These are phyloP conservation scores for Diarsia dahlii DNA, from an alignment of 2,888 invertebrate genomes.

Conservation along the genomic window DNA sequence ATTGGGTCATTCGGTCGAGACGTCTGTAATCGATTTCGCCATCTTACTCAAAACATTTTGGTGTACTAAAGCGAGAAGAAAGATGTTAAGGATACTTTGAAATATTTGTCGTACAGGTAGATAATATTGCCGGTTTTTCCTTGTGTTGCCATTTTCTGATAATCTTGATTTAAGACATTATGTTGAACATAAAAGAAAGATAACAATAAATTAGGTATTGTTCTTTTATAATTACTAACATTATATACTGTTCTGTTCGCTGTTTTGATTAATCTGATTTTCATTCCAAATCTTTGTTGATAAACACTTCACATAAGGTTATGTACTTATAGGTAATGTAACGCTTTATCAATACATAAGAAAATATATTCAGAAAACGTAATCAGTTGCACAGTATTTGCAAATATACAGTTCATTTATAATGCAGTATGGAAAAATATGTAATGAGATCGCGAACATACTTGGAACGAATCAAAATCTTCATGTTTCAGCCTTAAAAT, in stretches of 20 bases:
- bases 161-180: not conserved
- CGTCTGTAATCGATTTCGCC: conserved; percentile 84
- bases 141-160: not conserved
- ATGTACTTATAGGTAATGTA: not conserved
- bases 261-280: not conserved
- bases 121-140: not conserved
- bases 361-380: not conserved
- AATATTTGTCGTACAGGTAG: conserved; percentile 8
- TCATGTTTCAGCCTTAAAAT: not conserved
- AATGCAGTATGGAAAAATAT: conserved; percentile 26
- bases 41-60: conserved; percentile 79
- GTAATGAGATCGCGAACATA: conserved; percentile 7
- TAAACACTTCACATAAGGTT: no score
- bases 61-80: conserved; percentile 44
- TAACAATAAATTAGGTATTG: not conserved
- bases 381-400: conserved; percentile 16
- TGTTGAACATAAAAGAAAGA: not conserved
- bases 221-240: not conserved
- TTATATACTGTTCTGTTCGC: no score
- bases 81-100: conserved; percentile 8
- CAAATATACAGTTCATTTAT: conserved; percentile 3
- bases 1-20: conserved; percentile 85
- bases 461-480: not conserved
- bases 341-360: not conserved
- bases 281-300: not conserved